phyloP scores from a whole-genome alignment of 2,888 invertebrate genomes.

The Cylloceria caligata region DNA sequence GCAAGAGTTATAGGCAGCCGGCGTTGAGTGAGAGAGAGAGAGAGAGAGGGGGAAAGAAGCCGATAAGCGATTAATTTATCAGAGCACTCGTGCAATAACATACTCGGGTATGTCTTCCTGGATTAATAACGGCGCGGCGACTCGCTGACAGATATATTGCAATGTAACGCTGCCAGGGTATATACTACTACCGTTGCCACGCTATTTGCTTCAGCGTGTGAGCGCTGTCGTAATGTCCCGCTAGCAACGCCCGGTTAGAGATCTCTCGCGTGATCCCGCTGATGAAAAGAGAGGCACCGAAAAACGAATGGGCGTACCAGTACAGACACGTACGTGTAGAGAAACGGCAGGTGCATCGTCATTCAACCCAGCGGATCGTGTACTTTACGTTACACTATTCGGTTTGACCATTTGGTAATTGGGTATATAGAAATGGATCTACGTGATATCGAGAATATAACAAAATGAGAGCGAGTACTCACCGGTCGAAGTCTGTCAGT shows the following conservation, averaged over 20 bases:
- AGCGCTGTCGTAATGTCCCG: slow-evolving; percentile 34
- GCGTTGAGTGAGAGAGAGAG: slow-evolving; percentile 51
- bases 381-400: not conserved
- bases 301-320: slow-evolving; percentile 54
- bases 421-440: slow-evolving; percentile 41
- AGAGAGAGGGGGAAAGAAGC: slow-evolving; percentile 51
- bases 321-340: slow-evolving; percentile 3
- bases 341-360: slow-evolving; percentile 74
- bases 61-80: slow-evolving; percentile 68
- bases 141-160: slow-evolving; percentile 68
- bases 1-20: slow-evolving; percentile 46
- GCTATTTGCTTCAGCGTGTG: slow-evolving; percentile 50
- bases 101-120: slow-evolving; percentile 62
- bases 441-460: not conserved
- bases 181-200: slow-evolving; percentile 43
- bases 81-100: slow-evolving; percentile 56
- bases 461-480: slow-evolving; percentile 76
- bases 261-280: slow-evolving; percentile 67
- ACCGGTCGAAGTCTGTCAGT: slow-evolving; percentile 97
- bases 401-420: slow-evolving; percentile 37
- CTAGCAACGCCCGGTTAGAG: slow-evolving; percentile 32
- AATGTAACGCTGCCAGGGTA: slow-evolving; percentile 61
- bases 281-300: slow-evolving; percentile 63
- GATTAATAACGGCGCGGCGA: slow-evolving; percentile 66
- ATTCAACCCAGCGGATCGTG: too few species aligned